Percentiles rank a stretch among this genome's conserved stretches.
phyloP scores from a whole-genome alignment of 2,113 vertebrate genomes.

The Callocephalon fimbriatum region DNA sequence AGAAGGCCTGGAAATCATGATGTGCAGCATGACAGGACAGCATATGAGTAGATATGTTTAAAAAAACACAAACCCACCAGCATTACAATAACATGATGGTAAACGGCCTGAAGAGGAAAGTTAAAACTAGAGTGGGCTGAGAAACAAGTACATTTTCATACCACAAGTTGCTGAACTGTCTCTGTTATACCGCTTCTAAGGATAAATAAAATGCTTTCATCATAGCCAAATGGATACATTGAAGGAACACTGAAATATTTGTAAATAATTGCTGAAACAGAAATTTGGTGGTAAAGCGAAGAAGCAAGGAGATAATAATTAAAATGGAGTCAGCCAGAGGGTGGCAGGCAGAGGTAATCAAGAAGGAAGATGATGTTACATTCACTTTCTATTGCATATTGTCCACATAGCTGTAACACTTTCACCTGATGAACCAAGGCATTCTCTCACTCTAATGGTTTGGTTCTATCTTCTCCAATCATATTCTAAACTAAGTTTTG shows the following conservation, averaged over 20 bases:
- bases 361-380: background rate
- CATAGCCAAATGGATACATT: background rate
- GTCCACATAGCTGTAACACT: background rate
- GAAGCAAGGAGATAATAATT: background rate
- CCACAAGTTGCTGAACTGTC: background rate
- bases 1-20: fast-evolving
- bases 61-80: background rate
- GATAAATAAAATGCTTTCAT: background rate
- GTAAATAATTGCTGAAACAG: background rate
- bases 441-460: background rate
- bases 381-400: background rate
- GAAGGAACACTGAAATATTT: background rate
- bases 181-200: background rate
- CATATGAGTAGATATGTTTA: fast-evolving
- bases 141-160: background rate
- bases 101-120: background rate
- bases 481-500: background rate
- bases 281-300: background rate
- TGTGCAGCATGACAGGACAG: background rate
- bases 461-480: background rate
- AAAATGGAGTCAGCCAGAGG: background rate
- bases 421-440: background rate
- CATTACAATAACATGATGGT: background rate
- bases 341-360: background rate
- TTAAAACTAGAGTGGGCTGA: background rate